A percentile compares a stretch with the other conserved stretches of the same genome.
These are phyloP conservation scores for Coracias cyanogaster DNA, from an alignment of 2,797 vertebrate genomes.

Conservation along the genomic window DNA sequence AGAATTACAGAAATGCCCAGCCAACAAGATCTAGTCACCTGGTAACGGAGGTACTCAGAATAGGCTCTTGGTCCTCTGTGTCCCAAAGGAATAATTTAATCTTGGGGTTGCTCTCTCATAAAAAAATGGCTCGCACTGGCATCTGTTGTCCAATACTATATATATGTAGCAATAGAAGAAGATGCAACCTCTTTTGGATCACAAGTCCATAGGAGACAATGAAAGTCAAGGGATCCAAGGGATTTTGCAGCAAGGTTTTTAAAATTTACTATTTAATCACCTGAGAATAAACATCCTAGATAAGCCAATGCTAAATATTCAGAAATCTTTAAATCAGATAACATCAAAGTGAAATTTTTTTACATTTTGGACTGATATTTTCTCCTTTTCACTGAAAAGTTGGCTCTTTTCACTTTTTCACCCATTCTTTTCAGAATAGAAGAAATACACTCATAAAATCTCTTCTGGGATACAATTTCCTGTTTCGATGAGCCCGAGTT, in stretches of 20 bases:
- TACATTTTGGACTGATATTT: neutral
- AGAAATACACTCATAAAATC: neutral
- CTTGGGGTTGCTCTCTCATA: neutral
- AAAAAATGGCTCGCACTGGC: neutral
- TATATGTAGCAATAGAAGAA: neutral
- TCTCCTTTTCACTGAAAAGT: neutral
- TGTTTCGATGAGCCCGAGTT: neutral
- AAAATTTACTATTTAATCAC: neutral
- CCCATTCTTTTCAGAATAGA: neutral
- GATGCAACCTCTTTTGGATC: neutral
- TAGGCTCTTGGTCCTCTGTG: neutral
- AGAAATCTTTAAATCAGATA: neutral
- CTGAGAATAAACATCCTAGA: neutral
- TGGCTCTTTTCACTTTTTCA: neutral
- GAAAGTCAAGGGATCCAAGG: neutral
- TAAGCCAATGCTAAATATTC: neutral
- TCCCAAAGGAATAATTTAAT: neutral
- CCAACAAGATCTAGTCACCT: neutral
- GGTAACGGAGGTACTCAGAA: neutral
- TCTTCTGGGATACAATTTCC: neutral
- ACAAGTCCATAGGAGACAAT: neutral
- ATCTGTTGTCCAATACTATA: neutral
- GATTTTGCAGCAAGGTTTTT: neutral
- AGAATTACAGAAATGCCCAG: neutral
- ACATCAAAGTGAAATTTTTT: neutral